Base-by-base conservation (phyloP, 2,797 vertebrate species). In the Distichodus sexfasciatus region DNA sequence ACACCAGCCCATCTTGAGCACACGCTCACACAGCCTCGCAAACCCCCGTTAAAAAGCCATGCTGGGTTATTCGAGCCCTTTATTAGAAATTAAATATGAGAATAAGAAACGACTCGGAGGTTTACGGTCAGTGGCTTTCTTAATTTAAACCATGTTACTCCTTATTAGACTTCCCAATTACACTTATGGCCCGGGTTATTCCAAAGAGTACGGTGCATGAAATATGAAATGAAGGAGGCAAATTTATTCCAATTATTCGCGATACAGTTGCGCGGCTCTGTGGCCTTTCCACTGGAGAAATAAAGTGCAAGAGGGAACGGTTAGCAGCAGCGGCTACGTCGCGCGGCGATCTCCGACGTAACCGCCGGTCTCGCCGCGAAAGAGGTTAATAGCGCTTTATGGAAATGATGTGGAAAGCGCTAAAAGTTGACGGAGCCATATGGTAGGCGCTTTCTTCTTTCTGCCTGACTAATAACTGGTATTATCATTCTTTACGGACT, bases 101-200 rank as follows among this genome's bases (percentile, higher is more conserved):
- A 78, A 84, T 81, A 69, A 78, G 78, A 78, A 75, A 78, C 81
- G 75, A 57, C 81, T 84, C 83, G 75, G 68, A 62, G 62, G 58
- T 75, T 71, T 78, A 78, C 48, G 55, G 76, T 83, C 48, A 72
- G 77, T 77, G 69, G 75, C 79, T 83, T 69, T 75, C 61, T 77
- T 81, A 84, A 83, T 84, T 76, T 82, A 81, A 81, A 79, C 58
- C 68, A 69, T 75, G 80, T 80, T 78, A 81, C 73, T 81, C 53
- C 61, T 72, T 62, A 75, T 80, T 76, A 76, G 68, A 69, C 72
- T 74, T 71, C 76, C 63, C 61, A 79, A 69, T 79, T 69, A 60
- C 65, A 80, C 63, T 81, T 76, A 81, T 66, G 41, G 61, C 68
- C 48, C 66, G 75, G 67, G 76, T 80, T 84, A 81, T 85, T 83